Base-by-base conservation (phyloP, 1,140 invertebrate species). In the Anoplophora glabripennis region DNA sequence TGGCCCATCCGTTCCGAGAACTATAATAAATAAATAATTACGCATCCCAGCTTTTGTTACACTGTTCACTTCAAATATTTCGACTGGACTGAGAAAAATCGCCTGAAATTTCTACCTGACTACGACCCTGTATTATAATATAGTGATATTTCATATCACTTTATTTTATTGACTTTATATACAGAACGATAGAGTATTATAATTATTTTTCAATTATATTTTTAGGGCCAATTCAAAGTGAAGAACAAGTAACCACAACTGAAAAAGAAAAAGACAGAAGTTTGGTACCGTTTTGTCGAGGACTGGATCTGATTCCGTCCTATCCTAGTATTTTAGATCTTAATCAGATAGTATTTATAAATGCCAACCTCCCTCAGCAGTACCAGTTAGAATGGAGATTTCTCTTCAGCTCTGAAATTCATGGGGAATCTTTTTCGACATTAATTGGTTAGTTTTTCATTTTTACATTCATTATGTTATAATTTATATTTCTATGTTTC, bases 391-490 rank as follows among this genome's bases (percentile, higher is more conserved):
- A 89, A 71, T 93, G 90, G 90, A 77, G 89, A 64, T 90, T 92
- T 66, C 77, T 93, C 0, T 93, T 91, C 76, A 92, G 89, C 12
- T 90, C 88, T 45, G 84, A 87, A 69, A 84, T 89, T 47, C 89
- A 92, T 59, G 91, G 90, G 0, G 89, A 92, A 75, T 90, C 88
- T 11, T 93, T 92, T 76, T 89, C 89, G 1, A 91, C 88, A 1
- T 81, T 92, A 76, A 77, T 89, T 33, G 84, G 84, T 79, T 47
- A 18, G 12, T 7, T 47, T 47, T 18, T 17, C 3, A 11, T 4
- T 47, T 18, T 47, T 33, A 47, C 45, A 47, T 15, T 14, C 15
- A 7, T 3, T 47, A 4, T 18, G 4, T 12, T 15, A 11, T 15
- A 4, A 11, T 9, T 0, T 14, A 18, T 4, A 34, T 14, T 4